These are phyloP conservation scores for Teleogryllus occipitalis DNA, from an alignment of 1,140 invertebrate species.

Conservation along the genomic window DNA sequence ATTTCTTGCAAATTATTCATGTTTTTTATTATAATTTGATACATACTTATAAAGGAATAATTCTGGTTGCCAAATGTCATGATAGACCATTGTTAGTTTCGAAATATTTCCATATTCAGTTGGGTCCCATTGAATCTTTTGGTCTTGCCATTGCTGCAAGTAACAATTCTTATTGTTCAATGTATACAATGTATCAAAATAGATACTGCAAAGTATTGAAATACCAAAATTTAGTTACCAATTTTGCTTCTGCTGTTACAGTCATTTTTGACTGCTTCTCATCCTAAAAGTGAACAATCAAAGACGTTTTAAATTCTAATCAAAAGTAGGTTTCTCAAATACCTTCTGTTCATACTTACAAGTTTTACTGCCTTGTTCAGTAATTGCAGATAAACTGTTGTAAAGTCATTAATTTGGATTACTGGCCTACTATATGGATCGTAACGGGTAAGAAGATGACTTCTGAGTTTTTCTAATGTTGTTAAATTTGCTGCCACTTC, in stretches of 20 bases:
- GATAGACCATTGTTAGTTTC: constrained; percentile 28
- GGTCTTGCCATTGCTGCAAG: constrained; percentile 36
- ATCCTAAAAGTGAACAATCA: not conserved
- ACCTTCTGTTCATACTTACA: constrained; percentile 21
- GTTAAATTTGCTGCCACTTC: constrained; percentile 18
- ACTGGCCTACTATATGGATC: constrained; percentile 30
- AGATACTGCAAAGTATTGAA: not conserved
- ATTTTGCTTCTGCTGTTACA: not conserved
- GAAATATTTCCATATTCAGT: constrained; percentile 32
- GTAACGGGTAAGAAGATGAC: constrained; percentile 30
- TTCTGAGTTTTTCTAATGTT: constrained; percentile 28
- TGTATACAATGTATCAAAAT: not conserved
- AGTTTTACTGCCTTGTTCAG: constrained; percentile 26
- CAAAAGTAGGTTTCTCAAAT: too few relatives aligned
- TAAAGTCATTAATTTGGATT: constrained; percentile 20
- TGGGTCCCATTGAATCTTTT: constrained; percentile 35
- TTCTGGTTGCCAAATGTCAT: constrained; percentile 38
- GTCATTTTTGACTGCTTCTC: not conserved
- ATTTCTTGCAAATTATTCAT: not conserved
- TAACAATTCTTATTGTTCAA: not conserved
- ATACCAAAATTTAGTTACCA: not conserved
- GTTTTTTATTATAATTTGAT: not conserved
- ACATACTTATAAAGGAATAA: constrained; percentile 36
- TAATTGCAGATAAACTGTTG: constrained; percentile 26
- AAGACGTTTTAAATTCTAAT: too few relatives aligned